These are phyloP conservation scores for Pipa parva DNA, from an alignment of 2,113 vertebrate species.

Conservation along the genomic window DNA sequence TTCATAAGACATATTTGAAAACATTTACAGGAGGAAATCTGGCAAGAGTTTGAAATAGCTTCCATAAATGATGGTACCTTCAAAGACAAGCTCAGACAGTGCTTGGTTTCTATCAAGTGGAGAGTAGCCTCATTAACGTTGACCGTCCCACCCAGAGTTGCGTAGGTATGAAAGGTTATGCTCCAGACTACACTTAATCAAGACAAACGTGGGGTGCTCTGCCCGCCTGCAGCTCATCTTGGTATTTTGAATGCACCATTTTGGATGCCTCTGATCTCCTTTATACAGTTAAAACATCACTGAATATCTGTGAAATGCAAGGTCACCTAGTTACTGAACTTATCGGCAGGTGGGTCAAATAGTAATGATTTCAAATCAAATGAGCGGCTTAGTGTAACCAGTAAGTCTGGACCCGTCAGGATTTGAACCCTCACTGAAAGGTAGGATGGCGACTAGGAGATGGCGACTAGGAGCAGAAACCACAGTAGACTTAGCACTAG, in stretches of 20 bases:
- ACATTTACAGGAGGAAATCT: conserved; percentile 29
- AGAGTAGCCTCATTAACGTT: neutral
- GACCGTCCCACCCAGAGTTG: too few relatives aligned
- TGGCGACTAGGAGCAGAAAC: too few relatives aligned
- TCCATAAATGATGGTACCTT: neutral
- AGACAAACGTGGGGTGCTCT: too few relatives aligned
- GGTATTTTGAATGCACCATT: too few relatives aligned
- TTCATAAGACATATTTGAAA: conserved; percentile 35
- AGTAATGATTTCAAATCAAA: neutral
- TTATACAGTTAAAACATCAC: too few relatives aligned
- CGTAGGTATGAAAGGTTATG: neutral
- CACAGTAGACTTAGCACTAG: too few relatives aligned
- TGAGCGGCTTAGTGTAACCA: neutral
- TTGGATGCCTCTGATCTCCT: too few relatives aligned
- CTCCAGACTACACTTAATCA: too few relatives aligned
- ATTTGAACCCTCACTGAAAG: too few relatives aligned
- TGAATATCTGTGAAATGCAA: neutral
- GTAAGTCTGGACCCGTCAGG: too few relatives aligned
- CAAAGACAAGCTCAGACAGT: neutral
- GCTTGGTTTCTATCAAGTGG: neutral
- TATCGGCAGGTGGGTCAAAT: neutral
- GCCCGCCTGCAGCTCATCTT: too few relatives aligned
- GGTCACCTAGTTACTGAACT: neutral
- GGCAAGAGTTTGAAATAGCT: conserved; percentile 12
- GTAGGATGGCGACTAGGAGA: too few relatives aligned